Conservation (phyloP, 2,888 invertebrate genomes). For the Cerastis rubricosa region DNA sequence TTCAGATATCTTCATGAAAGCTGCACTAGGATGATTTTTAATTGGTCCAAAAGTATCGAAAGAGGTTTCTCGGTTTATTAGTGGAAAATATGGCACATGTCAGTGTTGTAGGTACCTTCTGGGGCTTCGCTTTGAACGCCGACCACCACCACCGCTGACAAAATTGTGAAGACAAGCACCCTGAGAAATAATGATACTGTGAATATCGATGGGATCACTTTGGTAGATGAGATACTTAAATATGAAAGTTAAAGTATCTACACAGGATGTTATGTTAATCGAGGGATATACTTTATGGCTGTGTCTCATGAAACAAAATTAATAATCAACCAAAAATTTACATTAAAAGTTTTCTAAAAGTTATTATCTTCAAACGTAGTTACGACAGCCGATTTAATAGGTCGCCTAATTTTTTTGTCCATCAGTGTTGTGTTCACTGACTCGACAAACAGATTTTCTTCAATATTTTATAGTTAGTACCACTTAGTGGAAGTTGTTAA, state of each 20-base stretch:
- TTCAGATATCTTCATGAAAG: neutral
- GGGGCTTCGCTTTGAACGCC: constrained; percentile 35
- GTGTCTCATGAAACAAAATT: neutral
- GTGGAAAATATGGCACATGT: neutral
- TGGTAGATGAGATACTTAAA: neutral
- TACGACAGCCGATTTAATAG: too few species aligned
- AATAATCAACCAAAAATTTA: too few species aligned
- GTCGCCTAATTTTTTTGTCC: too few species aligned
- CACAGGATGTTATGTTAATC: neutral
- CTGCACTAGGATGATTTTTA: neutral
- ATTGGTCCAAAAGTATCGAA: neutral
- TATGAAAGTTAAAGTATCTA: neutral
- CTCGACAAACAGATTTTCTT: too few species aligned
- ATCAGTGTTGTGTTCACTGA: too few species aligned
- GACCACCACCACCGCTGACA: constrained; percentile 27
- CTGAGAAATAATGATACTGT: constrained; percentile 39
- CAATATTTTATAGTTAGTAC: neutral
- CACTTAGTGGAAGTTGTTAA: neutral
- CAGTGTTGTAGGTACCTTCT: constrained; percentile 45
- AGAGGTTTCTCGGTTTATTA: constrained; percentile 11
- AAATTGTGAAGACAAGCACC: constrained; percentile 16
- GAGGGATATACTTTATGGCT: neutral
- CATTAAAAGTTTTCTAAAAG: too few species aligned
- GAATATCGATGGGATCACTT: constrained; percentile 13
- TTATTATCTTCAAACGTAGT: too few species aligned